A percentile compares a stretch with the other conserved stretches of the same genome.
Evolutionary conservation across 2,797 vertebrate species (phyloP).

Genomic region (Manis crassicaudata): DNA sequence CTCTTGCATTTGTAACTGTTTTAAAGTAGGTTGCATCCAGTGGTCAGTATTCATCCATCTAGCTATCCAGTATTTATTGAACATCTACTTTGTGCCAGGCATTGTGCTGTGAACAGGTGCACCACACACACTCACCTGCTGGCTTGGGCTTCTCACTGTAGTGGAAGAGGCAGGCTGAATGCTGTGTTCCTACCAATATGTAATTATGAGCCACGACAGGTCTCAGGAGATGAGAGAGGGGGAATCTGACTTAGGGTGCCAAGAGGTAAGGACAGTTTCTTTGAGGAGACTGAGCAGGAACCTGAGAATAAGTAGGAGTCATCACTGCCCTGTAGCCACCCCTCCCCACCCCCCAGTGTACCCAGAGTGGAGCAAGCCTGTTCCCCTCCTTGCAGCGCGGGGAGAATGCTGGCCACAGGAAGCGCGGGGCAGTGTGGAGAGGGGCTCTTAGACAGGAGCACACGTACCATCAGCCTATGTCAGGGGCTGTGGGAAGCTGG

Average conservation of each 20-base stretch:
- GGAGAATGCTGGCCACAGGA: neutral
- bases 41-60: neutral
- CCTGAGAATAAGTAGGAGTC: neutral
- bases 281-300: constrained; percentile 25
- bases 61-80: neutral
- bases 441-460: neutral
- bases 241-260: neutral
- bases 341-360: neutral
- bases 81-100: neutral
- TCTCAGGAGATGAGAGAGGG: neutral
- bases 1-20: neutral
- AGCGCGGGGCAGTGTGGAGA: too few species aligned
- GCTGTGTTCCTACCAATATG: neutral
- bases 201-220: neutral
- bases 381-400: neutral
- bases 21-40: neutral
- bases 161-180: neutral
- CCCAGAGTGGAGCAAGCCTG: neutral
- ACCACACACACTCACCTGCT: neutral
- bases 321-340: neutral
- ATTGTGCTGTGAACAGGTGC: neutral
- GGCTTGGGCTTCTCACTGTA: neutral
- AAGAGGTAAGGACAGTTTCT: neutral
- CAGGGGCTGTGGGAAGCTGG: neutral
- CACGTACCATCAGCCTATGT: neutral